A percentile compares a stretch with the other conserved stretches of the same genome.
Conservation (phyloP, 2,888 invertebrate genomes). For the Yponomeuta malinellus region DNA sequence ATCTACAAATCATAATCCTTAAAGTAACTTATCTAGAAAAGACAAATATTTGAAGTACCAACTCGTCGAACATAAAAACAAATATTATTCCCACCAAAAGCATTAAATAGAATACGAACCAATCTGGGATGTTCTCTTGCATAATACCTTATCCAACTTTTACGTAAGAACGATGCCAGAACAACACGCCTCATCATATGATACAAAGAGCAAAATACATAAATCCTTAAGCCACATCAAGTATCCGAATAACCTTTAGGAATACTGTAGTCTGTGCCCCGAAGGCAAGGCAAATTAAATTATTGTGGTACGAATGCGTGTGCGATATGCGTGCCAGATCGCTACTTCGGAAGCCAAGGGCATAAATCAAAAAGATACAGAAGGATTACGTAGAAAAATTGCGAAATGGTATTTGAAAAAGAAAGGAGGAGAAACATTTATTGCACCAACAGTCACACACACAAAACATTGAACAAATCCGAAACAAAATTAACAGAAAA, state of each 20-base stretch:
- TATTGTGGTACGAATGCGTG: constrained; percentile 29
- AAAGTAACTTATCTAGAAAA: too few species aligned
- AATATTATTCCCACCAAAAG: too few species aligned
- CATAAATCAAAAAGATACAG: constrained; percentile 24
- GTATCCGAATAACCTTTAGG: constrained; percentile 1
- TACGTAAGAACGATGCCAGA: not conserved
- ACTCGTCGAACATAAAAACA: too few species aligned
- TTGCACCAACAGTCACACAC: too few species aligned
- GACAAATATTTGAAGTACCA: too few species aligned
- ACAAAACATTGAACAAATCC: too few species aligned
- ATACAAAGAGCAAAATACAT: not conserved
- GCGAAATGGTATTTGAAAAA: not conserved
- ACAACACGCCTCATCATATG: not conserved
- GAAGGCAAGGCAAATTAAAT: constrained; percentile 1
- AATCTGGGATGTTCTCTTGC: not conserved
- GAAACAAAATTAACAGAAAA: too few species aligned
- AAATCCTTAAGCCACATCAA: not conserved
- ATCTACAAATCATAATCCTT: too few species aligned
- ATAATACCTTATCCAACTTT: not conserved
- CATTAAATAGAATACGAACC: too few species aligned
- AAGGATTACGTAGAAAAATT: not conserved
- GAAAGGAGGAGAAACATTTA: too few species aligned
- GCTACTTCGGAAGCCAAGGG: constrained; percentile 61
- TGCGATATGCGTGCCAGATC: constrained; percentile 45
- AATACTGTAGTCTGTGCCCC: not conserved